phyloP scores from a whole-genome alignment of 2,888 invertebrate genomes.

The Philaethria dido region DNA sequence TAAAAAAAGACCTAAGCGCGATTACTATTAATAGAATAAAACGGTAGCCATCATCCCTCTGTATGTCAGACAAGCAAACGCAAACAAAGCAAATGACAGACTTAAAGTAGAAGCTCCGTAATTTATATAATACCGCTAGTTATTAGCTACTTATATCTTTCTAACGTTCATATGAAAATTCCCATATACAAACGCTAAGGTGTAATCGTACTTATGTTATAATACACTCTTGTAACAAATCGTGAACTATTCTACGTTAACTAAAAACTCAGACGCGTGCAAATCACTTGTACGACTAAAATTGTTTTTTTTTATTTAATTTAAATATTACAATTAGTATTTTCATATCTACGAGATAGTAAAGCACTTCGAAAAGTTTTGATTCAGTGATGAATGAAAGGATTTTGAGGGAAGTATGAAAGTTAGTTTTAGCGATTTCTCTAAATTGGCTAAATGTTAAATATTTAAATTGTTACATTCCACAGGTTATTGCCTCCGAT shows the following conservation, averaged over 20 bases:
- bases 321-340: constrained; percentile 73
- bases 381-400: constrained; percentile 19
- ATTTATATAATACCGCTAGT: constrained; percentile 54
- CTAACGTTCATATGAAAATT: constrained; percentile 73
- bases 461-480: background rate
- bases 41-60: constrained; percentile 10
- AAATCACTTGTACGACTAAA: constrained; percentile 74
- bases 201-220: constrained; percentile 58
- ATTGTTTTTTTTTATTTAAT: constrained; percentile 57
- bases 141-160: constrained; percentile 60
- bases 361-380: constrained; percentile 83
- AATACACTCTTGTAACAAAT: constrained; percentile 78
- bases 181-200: constrained; percentile 76
- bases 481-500: constrained; percentile 67
- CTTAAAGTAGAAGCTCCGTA: constrained; percentile 54
- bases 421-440: constrained; percentile 50
- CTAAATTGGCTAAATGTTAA: constrained; percentile 73
- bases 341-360: constrained; percentile 81
- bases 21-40: background rate
- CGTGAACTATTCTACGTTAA: constrained; percentile 57
- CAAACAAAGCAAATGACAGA: constrained; percentile 43
- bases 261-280: constrained; percentile 62
- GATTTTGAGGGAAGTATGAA: constrained; percentile 39
- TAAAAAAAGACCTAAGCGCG: background rate
- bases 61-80: constrained; percentile 35